These are phyloP conservation scores for Leptinotarsa peninsularis DNA, from an alignment of 2,888 invertebrate genomes.

Conservation along the genomic window DNA sequence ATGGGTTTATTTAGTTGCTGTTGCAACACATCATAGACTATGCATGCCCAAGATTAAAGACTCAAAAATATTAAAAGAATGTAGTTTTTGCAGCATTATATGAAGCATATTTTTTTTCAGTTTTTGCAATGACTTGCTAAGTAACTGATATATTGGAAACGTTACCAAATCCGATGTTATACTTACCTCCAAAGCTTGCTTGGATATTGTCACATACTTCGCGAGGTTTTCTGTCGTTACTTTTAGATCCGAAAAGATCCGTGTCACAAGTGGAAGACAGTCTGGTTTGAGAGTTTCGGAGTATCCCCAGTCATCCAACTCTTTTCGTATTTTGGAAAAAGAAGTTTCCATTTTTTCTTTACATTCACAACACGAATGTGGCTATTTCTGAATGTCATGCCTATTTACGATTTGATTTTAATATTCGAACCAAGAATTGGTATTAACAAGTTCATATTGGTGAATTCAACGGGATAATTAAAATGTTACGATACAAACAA, in stretches of 20 bases:
- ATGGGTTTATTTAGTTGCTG: no score
- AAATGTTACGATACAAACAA: background rate
- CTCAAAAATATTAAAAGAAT: no score
- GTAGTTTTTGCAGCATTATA: no score
- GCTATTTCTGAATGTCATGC: constrained; percentile 8
- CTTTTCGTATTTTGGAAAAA: constrained; percentile 69
- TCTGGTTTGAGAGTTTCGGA: constrained; percentile 80
- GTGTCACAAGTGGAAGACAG: constrained; percentile 83
- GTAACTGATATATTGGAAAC: no score
- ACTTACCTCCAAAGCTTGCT: constrained; percentile 74
- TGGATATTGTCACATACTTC: constrained; percentile 83
- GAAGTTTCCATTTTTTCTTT: constrained; percentile 58
- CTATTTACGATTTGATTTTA: background rate
- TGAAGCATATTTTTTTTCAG: no score
- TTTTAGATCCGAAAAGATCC: constrained; percentile 83
- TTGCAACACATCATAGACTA: no score
- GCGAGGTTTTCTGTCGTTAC: constrained; percentile 89
- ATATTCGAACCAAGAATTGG: background rate
- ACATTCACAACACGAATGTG: constrained; percentile 11
- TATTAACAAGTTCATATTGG: background rate
- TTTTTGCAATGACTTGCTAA: no score
- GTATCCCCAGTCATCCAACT: constrained; percentile 87
- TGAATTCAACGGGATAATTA: background rate
- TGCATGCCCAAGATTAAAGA: no score
- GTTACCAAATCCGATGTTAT: constrained; percentile 1